These are phyloP conservation scores for Autographa pulchrina DNA, from an alignment of 2,888 invertebrate genomes.

Conservation along the genomic window DNA sequence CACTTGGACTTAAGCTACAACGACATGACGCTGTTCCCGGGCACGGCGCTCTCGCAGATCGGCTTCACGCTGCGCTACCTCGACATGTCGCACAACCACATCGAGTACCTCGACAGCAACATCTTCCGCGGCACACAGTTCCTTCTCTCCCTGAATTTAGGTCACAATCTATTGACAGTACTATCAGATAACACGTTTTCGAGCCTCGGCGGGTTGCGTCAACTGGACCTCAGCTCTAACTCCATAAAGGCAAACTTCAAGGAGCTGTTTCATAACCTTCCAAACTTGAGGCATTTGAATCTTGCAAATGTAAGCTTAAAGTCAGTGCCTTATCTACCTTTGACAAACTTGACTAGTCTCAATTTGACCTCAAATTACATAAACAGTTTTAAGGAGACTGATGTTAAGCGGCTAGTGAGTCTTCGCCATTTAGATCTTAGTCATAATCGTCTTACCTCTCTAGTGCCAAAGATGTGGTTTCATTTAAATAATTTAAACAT, in stretches of 20 bases:
- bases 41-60: constrained; percentile 93
- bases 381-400: constrained; percentile 91
- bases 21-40: constrained; percentile 94
- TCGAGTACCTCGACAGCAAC: constrained; percentile 96
- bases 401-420: constrained; percentile 92
- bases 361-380: constrained; percentile 95
- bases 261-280: constrained; percentile 96
- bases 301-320: constrained; percentile 94
- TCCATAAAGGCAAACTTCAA: constrained; percentile 95
- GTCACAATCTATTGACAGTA: constrained; percentile 94
- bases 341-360: constrained; percentile 93
- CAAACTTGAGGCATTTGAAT: constrained; percentile 93
- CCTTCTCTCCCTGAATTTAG: constrained; percentile 93
- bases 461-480: constrained; percentile 93
- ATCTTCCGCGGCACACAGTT: constrained; percentile 96
- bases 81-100: constrained; percentile 93
- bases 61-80: constrained; percentile 94
- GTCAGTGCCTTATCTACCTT: constrained; percentile 93
- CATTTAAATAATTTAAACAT: constrained; percentile 92
- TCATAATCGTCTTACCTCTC: constrained; percentile 93
- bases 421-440: constrained; percentile 93
- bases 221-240: constrained; percentile 94
- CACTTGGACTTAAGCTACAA: constrained; percentile 94
- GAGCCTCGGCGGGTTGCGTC: constrained; percentile 93
- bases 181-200: constrained; percentile 97